Conservation (phyloP, 2,888 invertebrate species). For the Diarsia brunnea region DNA sequence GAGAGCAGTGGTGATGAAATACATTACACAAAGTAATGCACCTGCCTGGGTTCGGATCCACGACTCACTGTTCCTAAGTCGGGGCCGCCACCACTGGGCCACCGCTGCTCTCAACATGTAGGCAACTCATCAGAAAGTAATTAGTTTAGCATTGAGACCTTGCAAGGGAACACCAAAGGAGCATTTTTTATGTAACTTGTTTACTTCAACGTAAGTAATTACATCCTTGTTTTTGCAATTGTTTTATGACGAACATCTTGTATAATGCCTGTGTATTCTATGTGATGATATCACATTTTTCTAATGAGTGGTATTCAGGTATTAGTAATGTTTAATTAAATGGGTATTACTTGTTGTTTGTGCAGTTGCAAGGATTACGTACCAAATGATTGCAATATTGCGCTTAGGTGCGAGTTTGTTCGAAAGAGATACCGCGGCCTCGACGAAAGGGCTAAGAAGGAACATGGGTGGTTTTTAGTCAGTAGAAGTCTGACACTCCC, state of each 20-base stretch:
- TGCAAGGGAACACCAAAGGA: background rate
- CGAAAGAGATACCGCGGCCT: too few species aligned
- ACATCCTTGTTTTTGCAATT: constrained; percentile 38
- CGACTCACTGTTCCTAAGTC: too few species aligned
- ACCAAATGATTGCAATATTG: background rate
- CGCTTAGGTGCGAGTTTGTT: too few species aligned
- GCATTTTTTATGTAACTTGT: background rate
- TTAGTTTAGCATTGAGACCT: background rate
- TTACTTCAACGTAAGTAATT: background rate
- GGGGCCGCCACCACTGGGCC: too few species aligned
- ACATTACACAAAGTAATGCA: too few species aligned
- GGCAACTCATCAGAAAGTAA: background rate
- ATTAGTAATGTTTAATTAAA: background rate
- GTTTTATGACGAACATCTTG: constrained; percentile 21
- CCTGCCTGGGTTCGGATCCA: too few species aligned
- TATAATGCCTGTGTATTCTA: constrained; percentile 1
- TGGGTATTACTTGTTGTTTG: background rate
- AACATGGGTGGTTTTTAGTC: too few species aligned
- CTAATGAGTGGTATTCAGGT: background rate
- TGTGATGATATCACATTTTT: constrained; percentile 47
- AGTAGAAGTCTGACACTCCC: too few species aligned
- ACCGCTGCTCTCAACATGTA: too few species aligned
- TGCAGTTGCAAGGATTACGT: background rate
- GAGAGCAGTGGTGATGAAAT: too few species aligned
- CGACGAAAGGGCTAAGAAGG: too few species aligned